Evolutionary conservation across 2,113 vertebrate genomes (phyloP).

Genomic region (Hiodon alosoides): DNA sequence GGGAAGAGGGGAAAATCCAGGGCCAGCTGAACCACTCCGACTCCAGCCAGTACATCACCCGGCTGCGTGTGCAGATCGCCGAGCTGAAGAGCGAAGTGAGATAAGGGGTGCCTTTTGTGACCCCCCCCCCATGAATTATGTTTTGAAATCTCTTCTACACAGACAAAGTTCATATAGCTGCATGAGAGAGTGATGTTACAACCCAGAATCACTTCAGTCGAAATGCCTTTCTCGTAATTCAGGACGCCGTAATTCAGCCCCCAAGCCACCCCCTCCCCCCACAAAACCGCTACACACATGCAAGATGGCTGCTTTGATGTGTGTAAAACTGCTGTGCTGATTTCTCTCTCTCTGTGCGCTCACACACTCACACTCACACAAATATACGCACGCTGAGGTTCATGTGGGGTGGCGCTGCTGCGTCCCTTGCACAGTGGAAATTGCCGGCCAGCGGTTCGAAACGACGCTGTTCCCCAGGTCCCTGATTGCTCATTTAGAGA

Average conservation of each 20-base stretch:
- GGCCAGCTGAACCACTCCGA: constrained; percentile 90
- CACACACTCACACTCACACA: not conserved
- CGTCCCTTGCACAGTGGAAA: no score
- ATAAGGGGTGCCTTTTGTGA: not conserved
- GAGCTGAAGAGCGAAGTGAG: constrained; percentile 86
- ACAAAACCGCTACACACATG: not conserved
- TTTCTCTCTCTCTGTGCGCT: not conserved
- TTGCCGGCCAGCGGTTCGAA: no score
- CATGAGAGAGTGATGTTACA: not conserved
- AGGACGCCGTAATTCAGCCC: not conserved
- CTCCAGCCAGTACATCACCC: constrained; percentile 83
- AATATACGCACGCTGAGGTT: not conserved
- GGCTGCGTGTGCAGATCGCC: constrained; percentile 84
- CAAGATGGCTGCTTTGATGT: not conserved
- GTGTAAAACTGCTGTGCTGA: not conserved
- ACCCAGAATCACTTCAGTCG: constrained; percentile 16
- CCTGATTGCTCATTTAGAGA: constrained; percentile 18
- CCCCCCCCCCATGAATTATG: not conserved
- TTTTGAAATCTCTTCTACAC: not conserved
- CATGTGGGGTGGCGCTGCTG: no score
- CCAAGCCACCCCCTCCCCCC: not conserved
- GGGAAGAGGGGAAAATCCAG: constrained; percentile 85
- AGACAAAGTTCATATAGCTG: not conserved
- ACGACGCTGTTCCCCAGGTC: not conserved
- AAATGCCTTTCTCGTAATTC: constrained; percentile 17